Percentiles rank a stretch among this genome's conserved stretches.
phyloP scores from a whole-genome alignment of 2,113 vertebrate genomes.

The Merops nubicus region DNA sequence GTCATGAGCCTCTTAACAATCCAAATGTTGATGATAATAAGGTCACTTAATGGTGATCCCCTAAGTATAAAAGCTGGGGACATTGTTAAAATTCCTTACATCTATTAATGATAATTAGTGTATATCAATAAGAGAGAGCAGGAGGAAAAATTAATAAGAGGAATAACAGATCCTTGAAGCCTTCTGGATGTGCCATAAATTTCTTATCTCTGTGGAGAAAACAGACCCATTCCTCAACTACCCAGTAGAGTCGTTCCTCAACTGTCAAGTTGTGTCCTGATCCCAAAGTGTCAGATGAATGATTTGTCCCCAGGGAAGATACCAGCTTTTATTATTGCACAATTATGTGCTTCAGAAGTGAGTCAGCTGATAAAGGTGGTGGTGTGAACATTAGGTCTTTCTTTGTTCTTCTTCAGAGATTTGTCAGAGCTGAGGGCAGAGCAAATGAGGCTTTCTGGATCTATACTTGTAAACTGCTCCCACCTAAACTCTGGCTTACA shows the following conservation, averaged over 20 bases:
- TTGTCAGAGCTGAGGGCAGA: constrained; percentile 85
- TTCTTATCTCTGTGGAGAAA: not conserved
- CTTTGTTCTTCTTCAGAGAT: constrained; percentile 75
- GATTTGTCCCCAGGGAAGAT: fast-evolving
- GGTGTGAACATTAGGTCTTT: not conserved
- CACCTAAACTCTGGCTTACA: constrained; percentile 17
- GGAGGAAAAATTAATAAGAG: not conserved
- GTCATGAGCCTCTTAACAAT: not conserved
- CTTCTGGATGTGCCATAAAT: not conserved
- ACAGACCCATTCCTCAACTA: not conserved
- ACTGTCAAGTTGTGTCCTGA: not conserved
- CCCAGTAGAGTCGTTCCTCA: not conserved
- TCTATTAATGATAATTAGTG: not conserved
- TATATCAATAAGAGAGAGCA: not conserved
- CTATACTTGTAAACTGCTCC: constrained; percentile 78
- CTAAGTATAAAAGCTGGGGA: not conserved
- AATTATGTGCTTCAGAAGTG: not conserved
- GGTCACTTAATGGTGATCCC: not conserved
- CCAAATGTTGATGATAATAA: not conserved
- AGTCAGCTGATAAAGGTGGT: not conserved
- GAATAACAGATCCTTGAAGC: not conserved
- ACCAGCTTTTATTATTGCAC: not conserved
- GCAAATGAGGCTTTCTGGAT: constrained; percentile 82
- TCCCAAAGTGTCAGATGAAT: not conserved
- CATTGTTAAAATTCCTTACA: not conserved